These are phyloP conservation scores for Pagetopsis macropterus DNA, from an alignment of 2,797 vertebrate genomes.

Conservation along the genomic window DNA sequence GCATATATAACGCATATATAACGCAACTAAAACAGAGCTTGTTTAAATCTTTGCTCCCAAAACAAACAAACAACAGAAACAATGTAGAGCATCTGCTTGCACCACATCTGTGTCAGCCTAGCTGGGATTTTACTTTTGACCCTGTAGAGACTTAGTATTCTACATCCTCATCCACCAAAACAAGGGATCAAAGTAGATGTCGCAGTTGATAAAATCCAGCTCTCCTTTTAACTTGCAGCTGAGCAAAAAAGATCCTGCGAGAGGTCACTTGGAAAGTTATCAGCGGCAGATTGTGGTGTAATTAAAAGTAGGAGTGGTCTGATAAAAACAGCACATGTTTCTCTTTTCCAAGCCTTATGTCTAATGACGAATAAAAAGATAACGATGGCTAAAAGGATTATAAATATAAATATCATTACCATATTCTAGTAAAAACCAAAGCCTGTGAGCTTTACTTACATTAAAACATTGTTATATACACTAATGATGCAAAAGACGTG, in stretches of 20 bases:
- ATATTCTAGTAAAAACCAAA: conserved; percentile 40
- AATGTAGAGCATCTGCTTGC: conserved; percentile 11
- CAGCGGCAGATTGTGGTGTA: conserved; percentile 48
- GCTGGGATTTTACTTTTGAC: conserved; percentile 65
- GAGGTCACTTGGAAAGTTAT: conserved; percentile 37
- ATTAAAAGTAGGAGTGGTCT: conserved; percentile 44
- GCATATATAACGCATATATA: too few relatives aligned
- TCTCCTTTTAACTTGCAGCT: conserved; percentile 42
- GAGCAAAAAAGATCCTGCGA: conserved; percentile 21
- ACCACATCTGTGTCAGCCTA: conserved; percentile 19
- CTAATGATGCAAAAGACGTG: conserved; percentile 41
- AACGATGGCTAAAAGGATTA: conserved; percentile 33
- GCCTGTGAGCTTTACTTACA: conserved; percentile 46
- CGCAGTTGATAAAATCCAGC: conserved; percentile 57
- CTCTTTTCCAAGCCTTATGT: conserved; percentile 1
- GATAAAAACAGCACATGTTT: conserved; percentile 28
- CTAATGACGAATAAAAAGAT: conserved; percentile 20
- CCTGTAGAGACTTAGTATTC: conserved; percentile 72
- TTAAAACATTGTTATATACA: conserved; percentile 61
- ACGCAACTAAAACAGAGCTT: not conserved
- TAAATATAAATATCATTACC: conserved; percentile 15
- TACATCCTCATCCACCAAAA: conserved; percentile 63
- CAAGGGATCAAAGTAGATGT: conserved; percentile 70
- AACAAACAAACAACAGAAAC: conserved; percentile 24
- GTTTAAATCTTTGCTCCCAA: not conserved